These are phyloP conservation scores for Porites rus DNA, from an alignment of 92 coral and sea anemone species.

Conservation along the genomic window DNA sequence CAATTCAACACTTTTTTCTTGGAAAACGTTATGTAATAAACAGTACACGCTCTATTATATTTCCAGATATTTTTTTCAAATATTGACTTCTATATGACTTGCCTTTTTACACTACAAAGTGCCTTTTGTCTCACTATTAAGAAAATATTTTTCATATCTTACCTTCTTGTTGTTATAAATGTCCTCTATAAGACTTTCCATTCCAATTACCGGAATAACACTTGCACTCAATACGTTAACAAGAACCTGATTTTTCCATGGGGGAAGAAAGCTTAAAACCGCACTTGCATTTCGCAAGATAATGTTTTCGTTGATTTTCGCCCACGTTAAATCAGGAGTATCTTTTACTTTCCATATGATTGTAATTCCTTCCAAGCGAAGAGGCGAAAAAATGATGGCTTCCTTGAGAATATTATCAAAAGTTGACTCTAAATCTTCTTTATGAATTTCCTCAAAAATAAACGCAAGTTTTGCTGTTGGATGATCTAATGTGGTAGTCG, in stretches of 20 bases:
- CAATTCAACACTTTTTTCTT: too few species aligned
- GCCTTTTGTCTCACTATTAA: too few species aligned
- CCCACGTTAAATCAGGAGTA: slow-evolving; percentile 35
- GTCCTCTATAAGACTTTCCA: slow-evolving; percentile 39
- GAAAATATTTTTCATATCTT: slow-evolving; percentile 6
- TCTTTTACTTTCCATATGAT: slow-evolving; percentile 61
- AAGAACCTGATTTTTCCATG: slow-evolving; percentile 57
- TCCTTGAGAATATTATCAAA: slow-evolving; percentile 3
- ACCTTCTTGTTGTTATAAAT: slow-evolving; percentile 39
- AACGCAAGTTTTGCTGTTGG: slow-evolving; percentile 25
- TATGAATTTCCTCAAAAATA: slow-evolving; percentile 17
- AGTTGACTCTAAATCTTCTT: slow-evolving; percentile 13
- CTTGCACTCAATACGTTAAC: slow-evolving; percentile 39
- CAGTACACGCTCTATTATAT: too few species aligned
- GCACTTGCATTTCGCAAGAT: slow-evolving; percentile 48
- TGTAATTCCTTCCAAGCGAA: slow-evolving; percentile 37
- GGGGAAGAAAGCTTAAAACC: slow-evolving; percentile 62
- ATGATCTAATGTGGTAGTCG: slow-evolving; percentile 2
- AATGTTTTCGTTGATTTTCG: slow-evolving; percentile 30
- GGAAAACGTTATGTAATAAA: too few species aligned
- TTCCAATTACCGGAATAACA: slow-evolving; percentile 56
- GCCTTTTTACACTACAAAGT: too few species aligned
- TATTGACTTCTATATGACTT: too few species aligned
- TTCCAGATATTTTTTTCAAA: too few species aligned
- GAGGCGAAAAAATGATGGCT: background rate